These are phyloP conservation scores for Archivesica marissinica DNA, from an alignment of 1,140 invertebrate species.

Conservation along the genomic window DNA sequence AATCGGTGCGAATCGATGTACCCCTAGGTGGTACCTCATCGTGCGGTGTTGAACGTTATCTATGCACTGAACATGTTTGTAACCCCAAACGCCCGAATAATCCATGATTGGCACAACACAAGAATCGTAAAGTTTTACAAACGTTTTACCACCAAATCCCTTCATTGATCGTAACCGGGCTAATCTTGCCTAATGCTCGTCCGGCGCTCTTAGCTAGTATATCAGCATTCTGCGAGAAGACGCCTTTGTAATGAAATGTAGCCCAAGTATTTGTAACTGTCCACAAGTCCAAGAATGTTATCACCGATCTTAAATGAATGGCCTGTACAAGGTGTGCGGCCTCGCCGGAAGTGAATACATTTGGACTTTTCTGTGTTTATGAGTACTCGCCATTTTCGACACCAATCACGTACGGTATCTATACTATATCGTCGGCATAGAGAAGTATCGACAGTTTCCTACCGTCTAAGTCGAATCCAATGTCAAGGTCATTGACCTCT, in stretches of 20 bases:
- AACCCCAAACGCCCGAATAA: conserved; percentile 52
- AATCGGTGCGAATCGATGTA: conserved; percentile 16
- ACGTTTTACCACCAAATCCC: conserved; percentile 40
- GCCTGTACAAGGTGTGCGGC: too few relatives aligned
- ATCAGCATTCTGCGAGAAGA: background rate
- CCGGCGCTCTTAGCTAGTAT: background rate
- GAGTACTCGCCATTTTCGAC: conserved; percentile 18
- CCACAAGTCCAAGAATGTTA: background rate
- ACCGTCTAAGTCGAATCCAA: background rate
- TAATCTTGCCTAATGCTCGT: too few relatives aligned
- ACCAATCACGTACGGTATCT: conserved; percentile 5
- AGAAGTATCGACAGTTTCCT: conserved; percentile 37
- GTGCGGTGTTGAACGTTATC: conserved; percentile 47
- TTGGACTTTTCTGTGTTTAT: conserved; percentile 55
- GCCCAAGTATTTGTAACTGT: background rate
- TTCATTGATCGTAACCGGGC: conserved; percentile 50
- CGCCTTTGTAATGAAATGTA: too few relatives aligned
- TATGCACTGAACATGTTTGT: background rate
- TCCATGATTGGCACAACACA: conserved; percentile 50
- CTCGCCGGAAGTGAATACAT: background rate
- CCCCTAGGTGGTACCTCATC: conserved; percentile 47
- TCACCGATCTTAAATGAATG: too few relatives aligned
- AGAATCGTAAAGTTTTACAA: conserved; percentile 41
- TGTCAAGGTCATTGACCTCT: conserved; percentile 27
- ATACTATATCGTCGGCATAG: conserved; percentile 63